Base-by-base conservation (phyloP, 2,113 vertebrate species). In the Corythoichthys haematopterus region DNA sequence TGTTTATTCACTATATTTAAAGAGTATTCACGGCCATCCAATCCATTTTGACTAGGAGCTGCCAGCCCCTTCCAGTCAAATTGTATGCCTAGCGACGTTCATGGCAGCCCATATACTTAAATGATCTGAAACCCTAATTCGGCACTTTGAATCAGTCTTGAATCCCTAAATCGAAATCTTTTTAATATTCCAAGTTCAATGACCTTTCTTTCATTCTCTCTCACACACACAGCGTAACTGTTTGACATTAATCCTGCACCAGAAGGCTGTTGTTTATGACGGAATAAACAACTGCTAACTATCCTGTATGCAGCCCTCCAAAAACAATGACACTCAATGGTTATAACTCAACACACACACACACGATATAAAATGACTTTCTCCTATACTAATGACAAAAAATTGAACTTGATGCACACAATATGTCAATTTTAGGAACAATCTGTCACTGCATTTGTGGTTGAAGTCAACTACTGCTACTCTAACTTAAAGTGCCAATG, bases 241-340 rank as follows among this genome's bases (percentile, higher is more conserved):
- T 81, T 85, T 84, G 83, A 85, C 77, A 87, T 88, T 88, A 84
- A 68, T 78, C 68, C 74, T 59, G 80, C 75, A 81, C 73, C 90
- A 91, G 90, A 84, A 86, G 87, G 88, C 80, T 33, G 73, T 85
- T 78, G 86, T 92, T 89, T 90, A 89, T 87, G 84, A 82, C 75
- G 74, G 81, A 79, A 91, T 89, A 90, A 90, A 91, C 88, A 84
- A 90, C 80, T 83, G 71, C 69, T 68, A 87, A 90, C 87, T 89
- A 84, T 78, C 81, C 83, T 87, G 85, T 89, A 90, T 89, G 84
- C 68, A 88, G 77, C 74, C 70, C 77, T 84, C 85, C 84, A 87
- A 82, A 89, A 88, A 80, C 85, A 88, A 87, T 85, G 80, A 76
- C 74, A 35, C 76, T 81, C 81, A 84, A 77, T 85, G 81, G 88